Evolutionary conservation across 2,888 invertebrate species (phyloP), one percentile per base, ranked within the genome.

Genomic region (Autographa pulchrina): DNA sequence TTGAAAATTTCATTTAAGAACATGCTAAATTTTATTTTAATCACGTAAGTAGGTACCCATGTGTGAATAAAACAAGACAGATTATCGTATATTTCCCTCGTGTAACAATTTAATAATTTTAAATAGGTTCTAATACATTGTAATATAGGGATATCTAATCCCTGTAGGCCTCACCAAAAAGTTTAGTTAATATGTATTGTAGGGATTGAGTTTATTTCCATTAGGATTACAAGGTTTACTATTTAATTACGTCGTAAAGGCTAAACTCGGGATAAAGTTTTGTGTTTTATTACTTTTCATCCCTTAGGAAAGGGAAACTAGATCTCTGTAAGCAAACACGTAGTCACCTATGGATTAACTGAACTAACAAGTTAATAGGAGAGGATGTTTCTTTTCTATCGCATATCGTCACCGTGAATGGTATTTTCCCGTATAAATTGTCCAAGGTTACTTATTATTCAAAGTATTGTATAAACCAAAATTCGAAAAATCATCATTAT

Each of bases 151-250:
- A 43, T n/a, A 56, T 18, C 20, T 56, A 20, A 56, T 25, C 25
- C 54, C 54, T 43, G 43, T 43, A 43, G 43, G 43, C 54, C 9
- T 20, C 3, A 0, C 20, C 54, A 56, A 56, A 48, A 48, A 48
- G 48, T 16, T 48, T 48, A n/a, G 48, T 48, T 48, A 43, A 43
- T 43, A 43, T 43, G 48, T 48, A 7, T n/a, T 5, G 48, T 6
- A 48, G n/a, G 13, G 54, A 56, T 56, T 56, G 54, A 25, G 54
- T 56, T 56, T 56, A 56, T 56, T 25, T 56, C 54, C 54, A 56
- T 56, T 56, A 56, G 25, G 20, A 56, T 56, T 56, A 56, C 54
- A 56, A 56, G 54, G 54, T 56, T 56, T 56, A 20, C 13, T 56
- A 56, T 56, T 56, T 56, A 56, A 56, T 56, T 56, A 56, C 54